These are phyloP conservation scores for Anhinga rufa DNA, from an alignment of 2,113 vertebrate species.

Conservation along the genomic window DNA sequence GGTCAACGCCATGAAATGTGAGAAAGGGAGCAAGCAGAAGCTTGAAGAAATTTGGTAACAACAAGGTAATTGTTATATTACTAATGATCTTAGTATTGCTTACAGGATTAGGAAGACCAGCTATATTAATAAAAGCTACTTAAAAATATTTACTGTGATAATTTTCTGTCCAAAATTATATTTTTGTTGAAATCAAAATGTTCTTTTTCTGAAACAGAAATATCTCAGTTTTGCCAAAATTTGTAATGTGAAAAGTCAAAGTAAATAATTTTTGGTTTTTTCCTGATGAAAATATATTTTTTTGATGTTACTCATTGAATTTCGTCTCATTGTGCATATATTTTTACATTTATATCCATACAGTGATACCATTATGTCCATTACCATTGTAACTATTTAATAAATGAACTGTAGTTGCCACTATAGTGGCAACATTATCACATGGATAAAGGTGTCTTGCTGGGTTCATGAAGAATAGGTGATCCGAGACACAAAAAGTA, in stretches of 20 bases:
- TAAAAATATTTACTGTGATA: neutral
- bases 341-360: neutral
- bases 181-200: neutral
- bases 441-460: neutral
- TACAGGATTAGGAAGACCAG: neutral
- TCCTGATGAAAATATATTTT: neutral
- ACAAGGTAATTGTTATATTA: neutral
- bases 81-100: neutral
- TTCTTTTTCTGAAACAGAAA: neutral
- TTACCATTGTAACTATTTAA: neutral
- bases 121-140: neutral
- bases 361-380: neutral
- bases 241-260: neutral
- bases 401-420: neutral
- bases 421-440: neutral
- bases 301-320: neutral
- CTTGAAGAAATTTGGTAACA: neutral
- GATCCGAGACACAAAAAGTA: neutral
- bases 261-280: neutral
- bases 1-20: neutral
- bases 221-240: neutral
- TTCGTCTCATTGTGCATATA: neutral
- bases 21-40: neutral
- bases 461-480: neutral
- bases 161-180: neutral